A percentile compares a stretch with the other conserved stretches of the same genome.
phyloP scores from a whole-genome alignment of 2,113 vertebrate genomes.

The Desmodus rotundus region DNA sequence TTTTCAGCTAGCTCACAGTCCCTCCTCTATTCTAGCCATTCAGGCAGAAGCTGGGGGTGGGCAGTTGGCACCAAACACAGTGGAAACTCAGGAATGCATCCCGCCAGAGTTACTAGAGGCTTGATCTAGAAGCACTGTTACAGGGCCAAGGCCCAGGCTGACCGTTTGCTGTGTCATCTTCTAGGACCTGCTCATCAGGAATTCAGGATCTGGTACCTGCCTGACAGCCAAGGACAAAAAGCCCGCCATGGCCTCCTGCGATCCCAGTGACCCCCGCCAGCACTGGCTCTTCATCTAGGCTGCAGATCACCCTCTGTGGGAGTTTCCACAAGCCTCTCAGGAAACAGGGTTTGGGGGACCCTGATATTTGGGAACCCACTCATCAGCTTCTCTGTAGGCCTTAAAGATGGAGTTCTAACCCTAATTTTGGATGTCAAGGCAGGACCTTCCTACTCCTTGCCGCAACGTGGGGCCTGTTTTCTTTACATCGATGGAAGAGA shows the following conservation, averaged over 20 bases:
- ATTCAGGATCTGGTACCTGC: constrained; percentile 84
- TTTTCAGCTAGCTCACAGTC: neutral
- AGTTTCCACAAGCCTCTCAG: neutral
- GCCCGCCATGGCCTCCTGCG: constrained; percentile 83
- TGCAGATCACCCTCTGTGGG: too few relatives aligned
- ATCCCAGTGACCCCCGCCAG: constrained; percentile 82
- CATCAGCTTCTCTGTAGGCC: neutral
- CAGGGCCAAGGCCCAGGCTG: neutral
- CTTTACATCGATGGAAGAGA: neutral
- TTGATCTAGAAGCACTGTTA: neutral
- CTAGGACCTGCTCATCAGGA: constrained; percentile 88
- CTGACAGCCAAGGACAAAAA: constrained; percentile 79
- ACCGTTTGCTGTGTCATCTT: neutral
- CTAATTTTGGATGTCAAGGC: neutral
- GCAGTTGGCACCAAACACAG: neutral
- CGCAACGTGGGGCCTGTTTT: neutral
- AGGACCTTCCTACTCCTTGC: neutral
- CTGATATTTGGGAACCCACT: neutral
- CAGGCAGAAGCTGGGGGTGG: neutral
- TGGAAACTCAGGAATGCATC: neutral
- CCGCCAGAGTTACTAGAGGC: neutral
- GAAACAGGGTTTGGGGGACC: neutral
- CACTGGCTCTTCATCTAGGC: constrained; percentile 89
- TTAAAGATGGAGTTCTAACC: neutral
- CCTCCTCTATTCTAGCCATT: neutral